A percentile compares a stretch with the other conserved stretches of the same genome.
Evolutionary conservation across 2,113 vertebrate genomes (phyloP).

Genomic region (Dicerorhinus sumatrensis): DNA sequence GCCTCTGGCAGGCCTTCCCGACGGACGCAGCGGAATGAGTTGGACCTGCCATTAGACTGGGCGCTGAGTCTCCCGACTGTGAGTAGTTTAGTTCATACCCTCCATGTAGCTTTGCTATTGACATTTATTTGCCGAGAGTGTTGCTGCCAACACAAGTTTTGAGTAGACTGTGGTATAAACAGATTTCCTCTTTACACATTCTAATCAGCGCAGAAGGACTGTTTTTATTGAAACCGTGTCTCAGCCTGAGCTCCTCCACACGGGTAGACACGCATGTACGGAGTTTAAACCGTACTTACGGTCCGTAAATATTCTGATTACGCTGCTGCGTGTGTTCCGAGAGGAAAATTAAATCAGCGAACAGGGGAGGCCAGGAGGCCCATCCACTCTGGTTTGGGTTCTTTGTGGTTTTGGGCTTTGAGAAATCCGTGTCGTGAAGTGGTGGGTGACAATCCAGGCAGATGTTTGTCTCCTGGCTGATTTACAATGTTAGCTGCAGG

Average conservation of each 20-base stretch:
- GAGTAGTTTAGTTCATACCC: slow-evolving; percentile 79
- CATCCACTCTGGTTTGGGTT: slow-evolving; percentile 77
- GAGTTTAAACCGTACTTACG: slow-evolving; percentile 87
- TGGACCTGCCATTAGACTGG: slow-evolving; percentile 20
- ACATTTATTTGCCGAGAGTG: slow-evolving; percentile 87
- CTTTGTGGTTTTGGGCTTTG: slow-evolving; percentile 68
- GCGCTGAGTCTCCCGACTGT: slow-evolving; percentile 64
- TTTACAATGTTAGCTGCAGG: slow-evolving; percentile 85
- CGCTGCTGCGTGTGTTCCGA: slow-evolving; percentile 84
- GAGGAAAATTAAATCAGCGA: slow-evolving; percentile 86
- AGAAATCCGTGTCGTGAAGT: slow-evolving; percentile 79
- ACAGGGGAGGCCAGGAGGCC: slow-evolving; percentile 84
- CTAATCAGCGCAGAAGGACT: slow-evolving; percentile 88
- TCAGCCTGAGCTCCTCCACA: slow-evolving; percentile 83
- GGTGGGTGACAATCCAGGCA: slow-evolving; percentile 85
- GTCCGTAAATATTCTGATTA: slow-evolving; percentile 81
- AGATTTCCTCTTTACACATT: slow-evolving; percentile 90
- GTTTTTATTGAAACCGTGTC: slow-evolving; percentile 91
- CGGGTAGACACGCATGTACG: slow-evolving; percentile 83
- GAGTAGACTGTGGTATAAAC: slow-evolving; percentile 88
- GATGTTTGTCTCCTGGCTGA: slow-evolving; percentile 84
- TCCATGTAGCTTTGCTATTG: slow-evolving; percentile 83
- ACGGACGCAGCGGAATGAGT: not conserved
- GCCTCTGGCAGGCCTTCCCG: not conserved
- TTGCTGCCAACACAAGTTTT: slow-evolving; percentile 87